Base-by-base conservation (phyloP, 2,888 invertebrate genomes). In the Protonemura montana region DNA sequence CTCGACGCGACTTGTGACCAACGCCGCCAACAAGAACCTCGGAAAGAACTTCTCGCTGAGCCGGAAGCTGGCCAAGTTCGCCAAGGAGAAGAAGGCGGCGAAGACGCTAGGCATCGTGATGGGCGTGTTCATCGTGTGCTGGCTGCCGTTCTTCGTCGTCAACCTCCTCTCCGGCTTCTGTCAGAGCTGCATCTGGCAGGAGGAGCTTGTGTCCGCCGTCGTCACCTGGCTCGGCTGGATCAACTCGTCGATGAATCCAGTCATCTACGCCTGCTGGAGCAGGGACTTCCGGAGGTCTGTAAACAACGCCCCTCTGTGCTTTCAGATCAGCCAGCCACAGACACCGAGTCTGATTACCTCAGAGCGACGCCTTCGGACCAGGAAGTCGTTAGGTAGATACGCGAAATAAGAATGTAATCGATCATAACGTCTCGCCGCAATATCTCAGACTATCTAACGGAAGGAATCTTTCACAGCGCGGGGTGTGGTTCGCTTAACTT, bases 221-320 rank as follows among this genome's bases (percentile, higher is more conserved):
- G 97, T 98, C 87, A 97, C 97, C 89, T 98, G 98, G 98, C 93
- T 98, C 78, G 98, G 98, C 85, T 98, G 98, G 98, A 97, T 98
- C 91, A 98, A 98, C 92, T 97, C 97, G 82, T 96, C 97, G 88
- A 98, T 98, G 98, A 98, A 98, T 93, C 98, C 98, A 0, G 97
- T 98, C 89, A 99, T 99, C 90, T 99, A 99, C 91, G 98, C 98
- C n/a, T 98, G 98, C 91, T 98, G 98, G 96, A 98, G 98, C 93
- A 94, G 97, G 90, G 99, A 99, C 92, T 99, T 99, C 91, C 93
- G 97, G 92, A 96, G 97, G 97, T 97, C 91, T 93, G 94, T 91
- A 35, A 35, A 35, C 35, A 35, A 35, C 35, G 35, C 35, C 35
- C 35, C 3, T 10, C 10, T 3, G 3, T 35, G 10, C 35, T 35